Evolutionary conservation across 2,797 vertebrate species (phyloP), one percentile per base, ranked within the genome.

Genomic region (Parambassis ranga): DNA sequence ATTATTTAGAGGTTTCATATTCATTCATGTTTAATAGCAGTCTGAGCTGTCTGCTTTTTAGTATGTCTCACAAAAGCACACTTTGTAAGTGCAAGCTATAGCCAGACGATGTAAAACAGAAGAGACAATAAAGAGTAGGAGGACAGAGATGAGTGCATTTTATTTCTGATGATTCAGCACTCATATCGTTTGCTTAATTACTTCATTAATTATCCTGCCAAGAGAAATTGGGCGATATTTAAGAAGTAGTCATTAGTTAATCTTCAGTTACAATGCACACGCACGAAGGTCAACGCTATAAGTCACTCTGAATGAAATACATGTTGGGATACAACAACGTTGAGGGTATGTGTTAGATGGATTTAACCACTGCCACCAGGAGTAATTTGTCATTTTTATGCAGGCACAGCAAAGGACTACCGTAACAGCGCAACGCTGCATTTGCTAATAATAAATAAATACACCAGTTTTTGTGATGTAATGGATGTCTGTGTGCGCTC

Each of bases 181-280:
- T 71, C 56, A 57, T 33, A 24, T 65, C 16, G 14, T 58, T 43
- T 37, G 39, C 66, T 41, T 90, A 90, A 91, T 92, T 86, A 88
- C 77, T 81, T 62, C 81, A 90, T 91, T 91, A 84, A 90, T 92
- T 90, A 88, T 85, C 75, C 69, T 80, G 71, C 55, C 74, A 72
- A 37, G 13, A 68, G 65, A 83, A 82, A 88, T 65, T 75, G 56
- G 42, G 47, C 64, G 64, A 82, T 77, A 85, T 88, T 89, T 90
- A 87, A 90, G 79, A 86, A 81, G 79, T 52, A 83, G 73, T 79
- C 85, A 86, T 91, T 88, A 87, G 85, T 86, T 86, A 84, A 88
- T 89, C 83, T 88, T 85, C 72, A 79, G 69, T 82, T 87, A 87
- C 65, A 88, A 87, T 79, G 69, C 71, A 65, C 69, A 66, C 50